These are phyloP conservation scores for Euplagia quadripunctaria DNA, from an alignment of 2,888 invertebrate species.

Conservation along the genomic window DNA sequence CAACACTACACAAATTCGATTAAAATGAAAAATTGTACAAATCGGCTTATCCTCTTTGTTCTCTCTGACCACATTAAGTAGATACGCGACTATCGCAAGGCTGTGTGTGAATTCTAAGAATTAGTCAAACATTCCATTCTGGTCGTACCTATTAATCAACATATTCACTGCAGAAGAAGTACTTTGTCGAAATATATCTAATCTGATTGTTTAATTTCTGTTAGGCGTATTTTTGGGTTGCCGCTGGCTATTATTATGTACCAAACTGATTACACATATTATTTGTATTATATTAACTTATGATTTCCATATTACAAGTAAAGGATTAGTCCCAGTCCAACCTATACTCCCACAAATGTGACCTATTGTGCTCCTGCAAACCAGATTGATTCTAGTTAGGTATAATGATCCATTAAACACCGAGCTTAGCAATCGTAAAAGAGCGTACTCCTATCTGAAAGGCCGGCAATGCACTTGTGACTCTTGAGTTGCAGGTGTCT, in stretches of 20 bases:
- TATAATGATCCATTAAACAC: too few relatives aligned
- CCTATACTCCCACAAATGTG: too few relatives aligned
- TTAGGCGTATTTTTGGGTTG: conserved; percentile 1
- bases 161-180: conserved; percentile 6
- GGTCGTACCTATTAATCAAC: conserved; percentile 17
- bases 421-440: too few relatives aligned
- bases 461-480: too few relatives aligned
- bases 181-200: conserved; percentile 8
- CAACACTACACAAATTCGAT: not conserved
- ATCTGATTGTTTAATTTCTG: conserved; percentile 13
- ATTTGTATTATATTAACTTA: too few relatives aligned
- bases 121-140: conserved; percentile 27
- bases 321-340: too few relatives aligned
- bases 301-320: too few relatives aligned
- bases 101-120: conserved; percentile 54
- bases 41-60: conserved; percentile 21
- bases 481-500: too few relatives aligned
- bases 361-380: too few relatives aligned
- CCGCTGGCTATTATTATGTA: not conserved
- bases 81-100: conserved; percentile 44
- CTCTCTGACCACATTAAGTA: conserved; percentile 15
- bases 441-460: too few relatives aligned
- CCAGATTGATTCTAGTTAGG: too few relatives aligned
- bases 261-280: not conserved
- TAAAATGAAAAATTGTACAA: not conserved